Evolutionary conservation across 1,140 invertebrate species (phyloP).

Genomic region (Drosophila melanica): DNA sequence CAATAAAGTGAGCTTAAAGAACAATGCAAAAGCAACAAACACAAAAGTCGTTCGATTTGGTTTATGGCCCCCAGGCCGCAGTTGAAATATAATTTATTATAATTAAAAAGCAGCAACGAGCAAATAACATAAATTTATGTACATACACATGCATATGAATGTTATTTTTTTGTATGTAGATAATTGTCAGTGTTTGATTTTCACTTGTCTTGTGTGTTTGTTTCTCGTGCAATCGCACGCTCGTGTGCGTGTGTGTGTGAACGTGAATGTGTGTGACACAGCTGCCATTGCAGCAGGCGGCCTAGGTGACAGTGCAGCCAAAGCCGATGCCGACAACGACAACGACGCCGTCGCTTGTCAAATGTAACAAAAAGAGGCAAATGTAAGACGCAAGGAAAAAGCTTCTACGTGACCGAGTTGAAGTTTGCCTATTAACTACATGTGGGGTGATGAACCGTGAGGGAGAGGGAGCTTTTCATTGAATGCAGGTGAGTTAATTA

Average conservation of each 20-base stretch:
- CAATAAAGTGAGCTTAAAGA: constrained; percentile 30
- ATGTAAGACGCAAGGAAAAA: constrained; percentile 54
- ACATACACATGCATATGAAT: not conserved
- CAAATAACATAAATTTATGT: constrained; percentile 44
- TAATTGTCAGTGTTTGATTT: constrained; percentile 53
- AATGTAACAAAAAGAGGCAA: constrained; percentile 37
- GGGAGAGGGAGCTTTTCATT: constrained; percentile 35
- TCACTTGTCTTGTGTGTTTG: constrained; percentile 48
- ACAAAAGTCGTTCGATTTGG: constrained; percentile 42
- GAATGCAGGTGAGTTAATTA: constrained; percentile 49
- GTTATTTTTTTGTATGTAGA: constrained; percentile 23
- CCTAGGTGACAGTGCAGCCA: constrained; percentile 41
- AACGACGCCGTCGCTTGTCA: constrained; percentile 18
- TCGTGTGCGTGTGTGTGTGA: constrained; percentile 17
- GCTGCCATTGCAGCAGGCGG: constrained; percentile 35
- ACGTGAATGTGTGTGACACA: constrained; percentile 32
- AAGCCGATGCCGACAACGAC: constrained; percentile 14
- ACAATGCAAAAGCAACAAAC: constrained; percentile 45
- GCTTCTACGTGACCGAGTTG: constrained; percentile 71
- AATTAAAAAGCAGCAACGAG: constrained; percentile 53
- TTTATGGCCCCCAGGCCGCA: constrained; percentile 39
- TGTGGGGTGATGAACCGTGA: not conserved
- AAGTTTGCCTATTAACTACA: constrained; percentile 35
- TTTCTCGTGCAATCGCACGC: constrained; percentile 30
- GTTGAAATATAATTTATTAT: constrained; percentile 67